Percentiles rank a stretch among this genome's conserved stretches.
These are phyloP conservation scores for Tenualosa thibaudeaui DNA, from an alignment of 2,797 vertebrate genomes.

Conservation along the genomic window DNA sequence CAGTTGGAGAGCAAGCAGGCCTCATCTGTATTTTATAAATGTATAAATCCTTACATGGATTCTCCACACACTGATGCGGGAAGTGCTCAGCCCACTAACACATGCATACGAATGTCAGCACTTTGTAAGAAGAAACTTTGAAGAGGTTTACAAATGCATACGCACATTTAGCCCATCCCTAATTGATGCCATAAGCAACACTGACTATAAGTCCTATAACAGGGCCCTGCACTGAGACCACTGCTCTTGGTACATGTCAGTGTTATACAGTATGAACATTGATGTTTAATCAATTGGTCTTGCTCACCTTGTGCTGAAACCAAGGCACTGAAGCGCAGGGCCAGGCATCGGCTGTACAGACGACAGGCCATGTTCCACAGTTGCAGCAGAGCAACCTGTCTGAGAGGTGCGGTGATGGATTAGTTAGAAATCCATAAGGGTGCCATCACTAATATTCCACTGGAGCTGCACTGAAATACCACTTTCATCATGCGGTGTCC, in stretches of 20 bases:
- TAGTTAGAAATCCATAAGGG: too few relatives aligned
- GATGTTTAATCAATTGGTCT: not conserved
- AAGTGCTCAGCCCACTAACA: too few relatives aligned
- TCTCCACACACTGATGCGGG: too few relatives aligned
- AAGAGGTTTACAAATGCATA: too few relatives aligned
- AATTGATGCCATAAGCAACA: not conserved
- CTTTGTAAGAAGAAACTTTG: too few relatives aligned
- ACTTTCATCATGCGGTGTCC: not conserved
- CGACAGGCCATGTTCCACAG: not conserved
- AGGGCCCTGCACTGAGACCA: not conserved
- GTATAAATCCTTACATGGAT: too few relatives aligned
- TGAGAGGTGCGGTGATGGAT: not conserved
- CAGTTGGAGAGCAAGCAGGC: too few relatives aligned
- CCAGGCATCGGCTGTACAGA: not conserved
- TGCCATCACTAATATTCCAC: too few relatives aligned
- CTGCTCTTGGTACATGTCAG: not conserved
- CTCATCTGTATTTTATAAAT: too few relatives aligned
- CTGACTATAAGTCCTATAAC: not conserved
- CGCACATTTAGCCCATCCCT: not conserved
- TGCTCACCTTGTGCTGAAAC: not conserved
- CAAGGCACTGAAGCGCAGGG: not conserved
- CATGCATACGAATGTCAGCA: too few relatives aligned
- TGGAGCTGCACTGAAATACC: too few relatives aligned
- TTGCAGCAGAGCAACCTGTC: not conserved
- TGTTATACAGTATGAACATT: not conserved